Evolutionary conservation across 92 coral and sea anemone genomes (phyloP).

Genomic region (Pocillopora meandrina): DNA sequence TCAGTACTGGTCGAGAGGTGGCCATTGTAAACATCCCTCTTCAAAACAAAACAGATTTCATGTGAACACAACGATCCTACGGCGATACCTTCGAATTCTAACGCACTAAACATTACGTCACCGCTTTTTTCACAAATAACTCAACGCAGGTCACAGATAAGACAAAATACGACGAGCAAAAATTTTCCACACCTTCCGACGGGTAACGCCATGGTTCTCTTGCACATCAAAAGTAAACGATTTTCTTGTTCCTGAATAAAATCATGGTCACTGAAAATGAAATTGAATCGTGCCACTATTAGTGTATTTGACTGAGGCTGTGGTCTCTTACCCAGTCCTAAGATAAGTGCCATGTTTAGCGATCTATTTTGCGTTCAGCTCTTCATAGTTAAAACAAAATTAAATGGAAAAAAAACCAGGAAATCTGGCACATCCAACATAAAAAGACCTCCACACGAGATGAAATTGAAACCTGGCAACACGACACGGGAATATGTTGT

Average conservation of each 20-base stretch:
- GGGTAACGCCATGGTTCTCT: conserved; percentile 90
- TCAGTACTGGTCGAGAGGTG: conserved; percentile 89
- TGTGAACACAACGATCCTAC: too few relatives aligned
- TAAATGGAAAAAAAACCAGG: too few relatives aligned
- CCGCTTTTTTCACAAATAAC: neutral
- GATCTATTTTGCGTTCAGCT: too few relatives aligned
- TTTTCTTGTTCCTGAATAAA: conserved; percentile 95
- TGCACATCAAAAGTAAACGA: conserved; percentile 83
- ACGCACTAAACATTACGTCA: neutral
- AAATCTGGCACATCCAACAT: too few relatives aligned
- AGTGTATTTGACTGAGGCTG: too few relatives aligned
- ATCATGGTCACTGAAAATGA: conserved; percentile 87
- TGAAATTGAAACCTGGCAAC: too few relatives aligned
- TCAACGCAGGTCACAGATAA: neutral
- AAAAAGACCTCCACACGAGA: too few relatives aligned
- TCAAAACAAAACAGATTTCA: conserved; percentile 6
- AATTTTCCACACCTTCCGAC: conserved; percentile 79
- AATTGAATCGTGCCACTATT: neutral
- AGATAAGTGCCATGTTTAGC: too few relatives aligned
- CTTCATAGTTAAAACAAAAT: too few relatives aligned
- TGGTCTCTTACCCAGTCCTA: too few relatives aligned
- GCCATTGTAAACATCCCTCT: conserved; percentile 98
- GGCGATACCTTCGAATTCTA: too few relatives aligned
- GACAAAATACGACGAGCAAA: neutral
- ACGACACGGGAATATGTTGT: too few relatives aligned